Evolutionary conservation across 2,113 vertebrate species (phyloP).

Genomic region (Odocoileus virginianus): DNA sequence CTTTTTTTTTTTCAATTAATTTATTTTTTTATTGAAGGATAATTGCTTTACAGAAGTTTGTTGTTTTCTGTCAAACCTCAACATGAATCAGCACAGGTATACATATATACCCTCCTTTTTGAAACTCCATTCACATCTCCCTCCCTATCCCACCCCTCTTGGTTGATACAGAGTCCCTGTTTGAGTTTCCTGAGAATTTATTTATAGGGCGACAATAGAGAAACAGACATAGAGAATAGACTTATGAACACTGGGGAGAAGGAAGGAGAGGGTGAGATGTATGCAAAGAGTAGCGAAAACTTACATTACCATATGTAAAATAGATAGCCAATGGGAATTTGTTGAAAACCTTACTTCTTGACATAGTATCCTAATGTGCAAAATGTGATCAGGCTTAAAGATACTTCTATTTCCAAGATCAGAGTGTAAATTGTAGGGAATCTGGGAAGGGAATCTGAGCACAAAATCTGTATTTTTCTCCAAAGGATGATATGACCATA

Average conservation of each 20-base stretch:
- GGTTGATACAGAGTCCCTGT: background rate
- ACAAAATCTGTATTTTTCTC: background rate
- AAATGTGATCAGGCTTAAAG: background rate
- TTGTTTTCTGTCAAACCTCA: background rate
- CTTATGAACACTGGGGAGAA: background rate
- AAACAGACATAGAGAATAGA: background rate
- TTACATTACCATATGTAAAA: no score
- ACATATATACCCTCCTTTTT: background rate
- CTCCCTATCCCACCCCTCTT: background rate
- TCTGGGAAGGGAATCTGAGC: background rate
- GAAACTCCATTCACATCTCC: background rate
- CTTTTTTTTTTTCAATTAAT: background rate
- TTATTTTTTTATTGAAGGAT: background rate
- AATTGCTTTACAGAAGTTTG: background rate
- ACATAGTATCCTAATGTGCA: background rate
- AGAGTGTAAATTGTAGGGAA: background rate
- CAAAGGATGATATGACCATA: background rate
- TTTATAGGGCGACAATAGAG: no score
- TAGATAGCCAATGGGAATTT: background rate
- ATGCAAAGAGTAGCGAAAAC: background rate
- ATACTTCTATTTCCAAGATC: background rate
- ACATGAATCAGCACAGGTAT: background rate
- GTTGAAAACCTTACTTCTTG: background rate
- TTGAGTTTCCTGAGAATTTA: background rate
- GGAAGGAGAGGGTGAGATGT: background rate